phyloP scores from a whole-genome alignment of 2,888 invertebrate genomes.

The Chorisops tibialis region DNA sequence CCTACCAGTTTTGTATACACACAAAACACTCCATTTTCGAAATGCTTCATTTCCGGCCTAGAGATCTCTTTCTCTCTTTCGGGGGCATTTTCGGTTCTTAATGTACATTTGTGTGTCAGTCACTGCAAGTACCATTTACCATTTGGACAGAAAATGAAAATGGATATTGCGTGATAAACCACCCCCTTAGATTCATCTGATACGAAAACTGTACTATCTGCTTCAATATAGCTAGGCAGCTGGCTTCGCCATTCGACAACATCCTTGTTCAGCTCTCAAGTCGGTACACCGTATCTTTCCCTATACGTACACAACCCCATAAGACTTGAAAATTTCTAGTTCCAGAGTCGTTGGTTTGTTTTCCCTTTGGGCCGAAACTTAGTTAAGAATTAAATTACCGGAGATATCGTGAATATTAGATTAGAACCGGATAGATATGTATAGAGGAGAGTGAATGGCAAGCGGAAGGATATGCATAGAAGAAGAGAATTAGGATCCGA shows the following conservation, averaged over 20 bases:
- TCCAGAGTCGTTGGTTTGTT: constrained; percentile 26
- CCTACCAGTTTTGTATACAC: constrained; percentile 17
- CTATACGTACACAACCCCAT: neutral
- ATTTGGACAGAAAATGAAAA: constrained; percentile 31
- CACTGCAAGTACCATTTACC: constrained; percentile 28
- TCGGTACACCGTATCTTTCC: neutral
- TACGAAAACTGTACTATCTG: neutral
- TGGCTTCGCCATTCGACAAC: constrained; percentile 10
- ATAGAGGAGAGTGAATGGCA: neutral
- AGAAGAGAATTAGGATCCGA: too few relatives aligned
- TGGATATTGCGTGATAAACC: constrained; percentile 32
- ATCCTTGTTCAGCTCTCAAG: constrained; percentile 1
- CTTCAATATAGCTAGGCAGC: too few relatives aligned
- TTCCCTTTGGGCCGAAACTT: constrained; percentile 32
- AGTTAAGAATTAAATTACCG: constrained; percentile 34
- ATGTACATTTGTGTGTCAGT: constrained; percentile 29
- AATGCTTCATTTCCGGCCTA: neutral
- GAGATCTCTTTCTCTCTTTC: neutral
- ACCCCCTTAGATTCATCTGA: constrained; percentile 1
- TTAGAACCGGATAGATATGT: constrained; percentile 24
- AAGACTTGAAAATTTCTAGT: constrained; percentile 17
- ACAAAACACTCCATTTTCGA: constrained; percentile 23
- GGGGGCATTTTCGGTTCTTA: constrained; percentile 1
- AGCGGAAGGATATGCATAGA: neutral
- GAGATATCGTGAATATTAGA: constrained; percentile 34